Evolutionary conservation across 2,888 invertebrate genomes (phyloP).

Genomic region (Nemotelus nigrinus): DNA sequence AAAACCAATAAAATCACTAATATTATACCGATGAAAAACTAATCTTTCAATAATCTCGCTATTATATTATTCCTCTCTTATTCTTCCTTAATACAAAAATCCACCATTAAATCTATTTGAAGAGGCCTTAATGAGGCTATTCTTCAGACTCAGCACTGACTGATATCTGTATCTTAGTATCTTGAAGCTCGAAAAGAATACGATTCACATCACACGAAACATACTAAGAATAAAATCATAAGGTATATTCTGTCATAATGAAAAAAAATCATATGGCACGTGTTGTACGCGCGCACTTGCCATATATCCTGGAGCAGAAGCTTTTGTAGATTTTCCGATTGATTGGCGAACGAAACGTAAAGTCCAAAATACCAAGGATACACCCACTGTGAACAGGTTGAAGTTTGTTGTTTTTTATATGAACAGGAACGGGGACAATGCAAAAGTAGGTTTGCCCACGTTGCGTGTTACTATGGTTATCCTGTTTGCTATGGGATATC

Average conservation of each 20-base stretch:
- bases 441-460: conserved; percentile 3
- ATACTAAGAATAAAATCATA: too few species aligned
- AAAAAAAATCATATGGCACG: conserved; percentile 26
- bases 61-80: too few species aligned
- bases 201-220: background rate
- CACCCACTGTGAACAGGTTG: background rate
- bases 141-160: background rate
- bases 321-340: conserved; percentile 37
- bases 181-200: conserved; percentile 3
- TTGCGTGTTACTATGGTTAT: conserved; percentile 29
- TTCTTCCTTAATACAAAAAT: too few species aligned
- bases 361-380: conserved; percentile 12
- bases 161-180: conserved; percentile 16
- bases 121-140: background rate
- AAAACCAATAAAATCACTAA: too few species aligned
- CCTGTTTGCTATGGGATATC: conserved; percentile 25
- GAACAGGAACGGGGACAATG: background rate
- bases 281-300: conserved; percentile 9
- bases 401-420: background rate
- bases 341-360: conserved; percentile 32
- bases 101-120: background rate
- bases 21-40: too few species aligned
- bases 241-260: background rate
- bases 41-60: too few species aligned
- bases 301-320: background rate